Base-by-base conservation (phyloP, 1,140 invertebrate species). In the Diabrotica virgifera region DNA sequence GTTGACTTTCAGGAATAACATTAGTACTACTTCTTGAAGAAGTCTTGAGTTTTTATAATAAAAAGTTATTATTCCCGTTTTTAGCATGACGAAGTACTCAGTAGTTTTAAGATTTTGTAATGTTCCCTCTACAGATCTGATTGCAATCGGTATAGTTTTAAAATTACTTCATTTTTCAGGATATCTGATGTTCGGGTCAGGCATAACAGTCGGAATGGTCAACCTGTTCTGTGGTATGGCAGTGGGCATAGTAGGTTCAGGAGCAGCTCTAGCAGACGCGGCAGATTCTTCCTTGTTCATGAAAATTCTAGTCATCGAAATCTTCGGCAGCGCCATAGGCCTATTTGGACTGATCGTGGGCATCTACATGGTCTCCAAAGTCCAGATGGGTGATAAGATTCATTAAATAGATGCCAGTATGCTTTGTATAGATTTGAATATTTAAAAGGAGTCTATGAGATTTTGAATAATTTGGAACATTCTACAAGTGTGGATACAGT, bases 291-390 rank as follows among this genome's bases (percentile, higher is more conserved):
- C 87, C 11, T 84, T 96, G 13, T 96, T 96, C 78, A 93, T 96
- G 4, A 95, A 95, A 78, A 93, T 96, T 77, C 83, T 96, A 10
- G 94, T 96, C 74, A 87, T 96, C 52, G 94, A 96, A 83, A 96
- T 96, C 78, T 96, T 96, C 79, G 94, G 90, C 7, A 93, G 90
- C 80, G 94, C 94, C 65, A 95, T 96, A 79, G 94, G 94, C 66
- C 82, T 96, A 0, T 96, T 96, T 85, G 94, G 94, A 58, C 82
- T 96, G 12, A 96, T 96, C 77, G 91, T 96, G 59, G 91, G 91
- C 51, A 92, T 96, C 81, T 90, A 94, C 75, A 89, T 94, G 82
- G 76, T 77, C 6, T 76, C 77, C 0, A 78, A 77, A 68, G 76
- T 76, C 3, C 64, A 70, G 13, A 78, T 78, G 76, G 76, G 75